Conservation (phyloP, 2,888 invertebrate species). For the Stenodema calcarata region DNA sequence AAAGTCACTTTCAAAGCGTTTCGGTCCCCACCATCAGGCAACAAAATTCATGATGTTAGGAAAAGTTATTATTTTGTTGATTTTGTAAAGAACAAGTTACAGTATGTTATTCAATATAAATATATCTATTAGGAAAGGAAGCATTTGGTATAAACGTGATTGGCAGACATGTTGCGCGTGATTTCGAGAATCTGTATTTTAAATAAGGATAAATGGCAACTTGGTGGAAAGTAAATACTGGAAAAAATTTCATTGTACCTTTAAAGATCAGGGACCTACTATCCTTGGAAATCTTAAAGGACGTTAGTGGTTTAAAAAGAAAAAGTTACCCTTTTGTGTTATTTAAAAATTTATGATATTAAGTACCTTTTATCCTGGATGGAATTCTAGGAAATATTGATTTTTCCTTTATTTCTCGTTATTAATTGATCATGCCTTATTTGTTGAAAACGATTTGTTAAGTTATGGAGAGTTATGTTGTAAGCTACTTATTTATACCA, state of each 20-base stretch:
- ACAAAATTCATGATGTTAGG: too few species aligned
- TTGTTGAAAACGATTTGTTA: neutral
- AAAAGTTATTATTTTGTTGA: too few species aligned
- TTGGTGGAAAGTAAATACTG: too few species aligned
- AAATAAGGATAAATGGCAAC: too few species aligned
- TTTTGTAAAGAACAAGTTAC: too few species aligned
- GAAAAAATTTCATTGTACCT: too few species aligned
- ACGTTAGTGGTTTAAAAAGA: neutral
- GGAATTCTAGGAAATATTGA: neutral
- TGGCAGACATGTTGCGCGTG: neutral
- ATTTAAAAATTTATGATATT: neutral
- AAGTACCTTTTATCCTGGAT: neutral
- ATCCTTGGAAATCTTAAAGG: neutral
- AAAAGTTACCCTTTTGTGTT: constrained; percentile 30
- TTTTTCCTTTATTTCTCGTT: neutral
- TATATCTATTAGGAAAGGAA: neutral
- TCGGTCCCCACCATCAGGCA: too few species aligned
- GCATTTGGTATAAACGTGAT: neutral
- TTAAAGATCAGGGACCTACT: neutral
- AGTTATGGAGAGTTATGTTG: neutral
- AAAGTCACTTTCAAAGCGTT: too few species aligned
- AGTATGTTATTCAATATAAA: neutral
- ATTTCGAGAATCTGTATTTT: neutral
- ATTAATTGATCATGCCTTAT: neutral
- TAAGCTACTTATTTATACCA: neutral